Evolutionary conservation across 2,797 vertebrate species (phyloP).

Genomic region (Knipowitschia caucasica): DNA sequence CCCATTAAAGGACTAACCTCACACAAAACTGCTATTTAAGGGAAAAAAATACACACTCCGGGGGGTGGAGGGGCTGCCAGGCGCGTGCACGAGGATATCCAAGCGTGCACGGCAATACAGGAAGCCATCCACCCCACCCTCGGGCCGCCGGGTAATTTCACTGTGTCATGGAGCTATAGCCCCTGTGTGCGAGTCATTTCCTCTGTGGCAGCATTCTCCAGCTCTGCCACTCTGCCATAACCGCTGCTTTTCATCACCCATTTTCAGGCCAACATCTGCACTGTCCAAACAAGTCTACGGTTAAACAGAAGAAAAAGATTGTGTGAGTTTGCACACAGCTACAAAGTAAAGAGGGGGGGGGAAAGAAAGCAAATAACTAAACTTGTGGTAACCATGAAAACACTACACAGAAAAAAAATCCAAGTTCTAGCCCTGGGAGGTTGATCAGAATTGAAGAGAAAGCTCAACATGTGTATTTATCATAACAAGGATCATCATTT

Average conservation of each 20-base stretch:
- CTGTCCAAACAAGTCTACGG: background rate
- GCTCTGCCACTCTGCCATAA: conserved; percentile 13
- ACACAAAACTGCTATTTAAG: conserved; percentile 74
- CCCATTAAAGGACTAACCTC: conserved; percentile 72
- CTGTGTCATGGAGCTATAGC: conserved; percentile 77
- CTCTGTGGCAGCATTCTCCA: conserved; percentile 56
- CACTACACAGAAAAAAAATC: too few species aligned
- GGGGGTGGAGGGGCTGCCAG: conserved; percentile 35
- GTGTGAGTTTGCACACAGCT: background rate
- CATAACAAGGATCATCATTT: too few species aligned
- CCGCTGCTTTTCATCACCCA: conserved; percentile 2
- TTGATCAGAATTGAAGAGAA: too few species aligned
- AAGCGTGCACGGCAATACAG: conserved; percentile 68
- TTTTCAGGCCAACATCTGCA: background rate
- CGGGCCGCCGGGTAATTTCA: conserved; percentile 71
- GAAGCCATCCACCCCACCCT: conserved; percentile 81
- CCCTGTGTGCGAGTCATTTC: conserved; percentile 80
- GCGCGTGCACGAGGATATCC: conserved; percentile 46
- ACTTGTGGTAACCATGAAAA: too few species aligned
- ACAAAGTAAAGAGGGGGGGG: too few species aligned
- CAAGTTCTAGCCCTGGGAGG: too few species aligned
- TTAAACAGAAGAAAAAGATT: too few species aligned
- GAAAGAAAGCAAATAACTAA: too few species aligned
- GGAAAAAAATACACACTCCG: conserved; percentile 50
- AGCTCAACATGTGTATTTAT: too few species aligned